Percentiles rank a stretch among this genome's conserved stretches.
Conservation (phyloP, 2,113 vertebrate genomes). For the Solenodon paradoxus region DNA sequence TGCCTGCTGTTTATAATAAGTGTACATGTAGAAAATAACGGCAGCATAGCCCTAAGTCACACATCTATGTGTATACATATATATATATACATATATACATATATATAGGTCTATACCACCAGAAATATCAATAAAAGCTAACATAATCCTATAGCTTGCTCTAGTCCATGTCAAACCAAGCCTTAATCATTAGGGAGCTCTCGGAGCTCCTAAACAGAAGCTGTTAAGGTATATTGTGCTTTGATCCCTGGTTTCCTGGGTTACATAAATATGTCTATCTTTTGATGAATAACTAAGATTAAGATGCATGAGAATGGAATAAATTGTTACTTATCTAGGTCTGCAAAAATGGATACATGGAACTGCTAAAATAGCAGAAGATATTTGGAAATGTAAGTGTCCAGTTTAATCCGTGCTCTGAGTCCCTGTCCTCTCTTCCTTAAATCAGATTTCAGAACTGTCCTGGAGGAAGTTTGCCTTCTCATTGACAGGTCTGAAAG, state of each 20-base stretch:
- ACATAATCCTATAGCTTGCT: constrained; percentile 67
- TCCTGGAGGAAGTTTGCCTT: constrained; percentile 73
- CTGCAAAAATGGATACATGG: constrained; percentile 17
- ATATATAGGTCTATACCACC: constrained; percentile 45
- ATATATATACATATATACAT: background rate
- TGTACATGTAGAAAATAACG: constrained; percentile 3
- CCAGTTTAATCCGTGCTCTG: constrained; percentile 72
- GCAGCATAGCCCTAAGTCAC: background rate
- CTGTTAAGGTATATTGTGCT: constrained; percentile 70
- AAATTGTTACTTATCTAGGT: constrained; percentile 50
- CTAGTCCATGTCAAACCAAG: constrained; percentile 64
- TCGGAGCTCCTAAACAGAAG: constrained; percentile 72
- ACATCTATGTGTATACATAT: background rate
- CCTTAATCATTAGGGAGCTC: constrained; percentile 77
- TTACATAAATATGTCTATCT: constrained; percentile 61
- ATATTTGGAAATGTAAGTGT: constrained; percentile 55
- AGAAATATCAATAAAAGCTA: constrained; percentile 52
- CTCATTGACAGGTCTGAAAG: constrained; percentile 53
- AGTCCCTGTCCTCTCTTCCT: constrained; percentile 67
- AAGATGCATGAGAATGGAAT: constrained; percentile 43
- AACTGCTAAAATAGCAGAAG: constrained; percentile 53
- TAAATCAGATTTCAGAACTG: constrained; percentile 64
- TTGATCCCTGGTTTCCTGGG: constrained; percentile 69
- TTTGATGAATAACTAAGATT: constrained; percentile 34
- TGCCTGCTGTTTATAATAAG: constrained; percentile 75